Base-by-base conservation (phyloP, 2,113 vertebrate genomes). In the Myrmecophaga tridactyla region DNA sequence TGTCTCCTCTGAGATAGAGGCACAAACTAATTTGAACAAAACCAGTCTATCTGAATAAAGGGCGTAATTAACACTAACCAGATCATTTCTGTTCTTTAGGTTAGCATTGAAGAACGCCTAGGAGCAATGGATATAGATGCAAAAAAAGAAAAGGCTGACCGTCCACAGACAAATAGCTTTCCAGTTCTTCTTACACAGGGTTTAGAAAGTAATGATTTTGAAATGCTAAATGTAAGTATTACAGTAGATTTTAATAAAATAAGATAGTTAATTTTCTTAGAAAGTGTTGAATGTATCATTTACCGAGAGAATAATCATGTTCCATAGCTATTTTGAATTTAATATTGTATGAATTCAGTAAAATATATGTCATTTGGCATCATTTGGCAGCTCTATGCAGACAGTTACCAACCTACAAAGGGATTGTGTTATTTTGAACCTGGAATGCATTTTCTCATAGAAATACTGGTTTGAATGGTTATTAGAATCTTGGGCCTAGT, bases 141-240 rank as follows among this genome's bases (percentile, higher is more conserved):
- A 96, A 98, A 98, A 4, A 98, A 97, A 76, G 95, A 86, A 93
- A 99, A 99, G 83, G 98, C 97, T 7, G 97, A 96, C 13, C 97
- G 99, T 82, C 99, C 99, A 8, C 99, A 99, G 97, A 99, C 99
- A 0, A 99, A 99, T 92, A 99, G 99, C 95, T 99, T 99, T 39
- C 99, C 99, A 0, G 99, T 99, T 75, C 98, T 99, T 90, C 97
- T 99, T 63, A 98, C 99, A 21, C 99, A 99, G 92, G 99, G 99
- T 34, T 98, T 99, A 98, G 99, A 99, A 98, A 99, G 99, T 97
- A 99, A 98, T 0, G 99, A 99, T 21, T 12, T 97, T 17, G 98
- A 96, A 94, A 99, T 99, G 97, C 96, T 99, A 95, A 99, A 99
- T 92, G 99, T 99, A 98, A 99, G 99, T 97, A 86, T 87, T 96